Base-by-base conservation (phyloP, 37 sponge, comb jelly and placozoan genomes). In the Amphimedon queenslandica region DNA sequence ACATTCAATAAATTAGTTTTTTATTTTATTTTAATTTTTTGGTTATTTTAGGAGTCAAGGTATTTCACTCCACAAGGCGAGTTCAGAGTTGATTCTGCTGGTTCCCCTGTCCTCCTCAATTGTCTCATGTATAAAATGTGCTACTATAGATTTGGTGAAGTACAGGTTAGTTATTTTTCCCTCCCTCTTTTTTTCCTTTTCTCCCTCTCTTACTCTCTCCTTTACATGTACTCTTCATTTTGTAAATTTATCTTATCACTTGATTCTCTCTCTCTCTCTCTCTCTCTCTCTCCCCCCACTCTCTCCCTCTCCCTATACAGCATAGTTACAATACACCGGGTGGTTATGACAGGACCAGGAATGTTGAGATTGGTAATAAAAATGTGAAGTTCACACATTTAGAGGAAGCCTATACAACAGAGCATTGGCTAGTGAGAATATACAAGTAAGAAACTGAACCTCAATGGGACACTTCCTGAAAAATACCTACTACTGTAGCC, bases 41-140 rank as follows among this genome's bases (percentile, higher is more conserved):
- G n/a, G 13, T 4, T 67, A 32, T 13, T 13, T 70, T 67, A 97
- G 99, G 99, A 98, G 67, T 76, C 85, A 18, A 80, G 90, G 60
- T 98, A 98, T 64, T 98, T 98, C 73, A 95, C 99, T 6, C 85
- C 84, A 0, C 86, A 94, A 41, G 99, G 99, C 63, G 96, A 98
- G 80, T 98, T 92, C 67, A 77, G 96, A 5, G 99, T 98, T 21
- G 99, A 98, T 57, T 34, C 88, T 3, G 88, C 63, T 28, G 99
- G 94, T 0, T 82, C 99, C 25, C 83, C 74, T 10, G 92, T 91
- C 10, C 81, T 98, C 33, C 77, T 95, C 47, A 92, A 98, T 70
- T 96, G 99, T 75, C 82, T 98, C 27, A 98, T 98, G 99, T 98
- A 98, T 78, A 98, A 98, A 71, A 63, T 98, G 79, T 92, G 88